Evolutionary conservation across 2,797 vertebrate species (phyloP), one percentile per base, ranked within the genome.

Genomic region (Lycodopsis pacificus): DNA sequence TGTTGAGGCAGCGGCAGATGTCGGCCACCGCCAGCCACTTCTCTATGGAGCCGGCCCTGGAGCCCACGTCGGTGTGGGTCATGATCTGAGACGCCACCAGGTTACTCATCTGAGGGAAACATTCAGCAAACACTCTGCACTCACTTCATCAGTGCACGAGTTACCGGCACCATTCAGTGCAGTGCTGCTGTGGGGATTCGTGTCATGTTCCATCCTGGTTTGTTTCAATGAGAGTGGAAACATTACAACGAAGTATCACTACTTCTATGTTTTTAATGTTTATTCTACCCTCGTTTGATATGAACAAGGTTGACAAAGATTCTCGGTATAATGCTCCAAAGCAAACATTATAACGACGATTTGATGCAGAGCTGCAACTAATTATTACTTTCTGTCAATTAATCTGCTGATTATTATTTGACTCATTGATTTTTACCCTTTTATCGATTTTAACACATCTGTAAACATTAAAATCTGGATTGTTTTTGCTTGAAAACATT

Each of bases 21-120:
- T 99, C 97, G 0, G 97, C 98, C 82, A 99, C 98, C 0, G 97
- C 97, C 58, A 99, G 95, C 98, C 98, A 99, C 92, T 99, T 99
- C 71, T 99, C 98, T 57, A 99, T 99, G 14, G 96, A 95, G 32
- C 92, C 92, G 65, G 97, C 97, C 54, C 98, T 91, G 58, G 97
- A 97, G 86, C 94, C 93, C 63, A 97, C 91, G 3, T 99, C 98
- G 0, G 95, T 87, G 0, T 98, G 96, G 79, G 96, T 94, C 96
- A 99, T 97, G 20, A 99, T 99, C 94, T 99, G 96, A 44, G 97
- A 99, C 32, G 97, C 97, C 90, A 99, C 97, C 92, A 99, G 95
- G 94, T 99, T 99, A 88, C 98, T 99, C 98, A 99, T 99, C 98
- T 99, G 82, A 2, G 22, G 5, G 15, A 38, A 3, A 11, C 1